Conservation (phyloP, 1,140 invertebrate genomes). For the Macrobrachium nipponense region DNA sequence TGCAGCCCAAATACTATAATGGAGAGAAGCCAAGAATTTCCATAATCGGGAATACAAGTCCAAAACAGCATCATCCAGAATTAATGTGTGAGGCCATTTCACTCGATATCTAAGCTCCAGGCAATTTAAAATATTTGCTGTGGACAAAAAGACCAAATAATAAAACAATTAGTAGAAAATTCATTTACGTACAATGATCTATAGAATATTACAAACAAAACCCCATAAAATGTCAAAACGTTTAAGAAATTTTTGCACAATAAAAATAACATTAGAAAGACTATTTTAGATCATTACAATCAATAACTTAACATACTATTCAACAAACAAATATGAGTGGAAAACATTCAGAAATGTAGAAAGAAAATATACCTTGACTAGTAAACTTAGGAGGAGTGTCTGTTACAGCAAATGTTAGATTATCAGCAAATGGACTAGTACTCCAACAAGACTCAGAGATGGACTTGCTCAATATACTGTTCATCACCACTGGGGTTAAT, state of each 20-base stretch:
- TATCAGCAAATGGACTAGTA: constrained; percentile 21
- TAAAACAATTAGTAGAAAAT: background rate
- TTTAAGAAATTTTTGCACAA: too few species aligned
- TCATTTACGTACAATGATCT: background rate
- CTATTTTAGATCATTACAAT: too few species aligned
- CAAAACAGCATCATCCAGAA: constrained; percentile 31
- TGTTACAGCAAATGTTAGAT: constrained; percentile 41
- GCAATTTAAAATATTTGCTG: constrained; percentile 47
- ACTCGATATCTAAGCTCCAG: constrained; percentile 45
- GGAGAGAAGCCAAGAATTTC: constrained; percentile 37
- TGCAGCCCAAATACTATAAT: constrained; percentile 47
- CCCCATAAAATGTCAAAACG: too few species aligned
- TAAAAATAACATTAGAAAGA: too few species aligned
- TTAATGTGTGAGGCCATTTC: constrained; percentile 40
- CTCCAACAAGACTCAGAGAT: constrained; percentile 43
- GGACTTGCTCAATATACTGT: constrained; percentile 33
- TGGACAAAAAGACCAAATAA: background rate
- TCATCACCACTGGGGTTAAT: constrained; percentile 23
- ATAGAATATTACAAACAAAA: too few species aligned
- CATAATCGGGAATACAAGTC: constrained; percentile 41
- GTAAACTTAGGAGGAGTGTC: constrained; percentile 33
- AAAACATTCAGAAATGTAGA: background rate
- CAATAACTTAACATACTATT: background rate
- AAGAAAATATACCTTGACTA: background rate
- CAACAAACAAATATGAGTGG: background rate